phyloP scores from a whole-genome alignment of 2,888 invertebrate genomes.

The Meiosimyza decipiens region DNA sequence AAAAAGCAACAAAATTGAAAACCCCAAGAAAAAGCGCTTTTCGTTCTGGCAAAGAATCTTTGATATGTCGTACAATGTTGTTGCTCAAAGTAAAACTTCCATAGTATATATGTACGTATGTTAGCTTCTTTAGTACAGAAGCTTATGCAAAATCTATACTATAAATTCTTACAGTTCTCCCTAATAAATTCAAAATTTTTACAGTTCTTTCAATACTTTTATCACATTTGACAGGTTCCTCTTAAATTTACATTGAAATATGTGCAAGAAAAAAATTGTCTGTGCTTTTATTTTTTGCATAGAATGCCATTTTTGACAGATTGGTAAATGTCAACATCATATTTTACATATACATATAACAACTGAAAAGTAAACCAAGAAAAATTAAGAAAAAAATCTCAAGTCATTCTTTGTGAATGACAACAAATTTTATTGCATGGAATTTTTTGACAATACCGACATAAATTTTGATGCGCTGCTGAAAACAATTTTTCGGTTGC shows the following conservation, averaged over 20 bases:
- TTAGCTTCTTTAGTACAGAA: too few relatives aligned
- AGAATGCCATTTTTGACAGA: constrained; percentile 21
- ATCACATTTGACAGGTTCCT: too few relatives aligned
- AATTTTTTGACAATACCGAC: constrained; percentile 23
- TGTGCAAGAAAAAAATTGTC: too few relatives aligned
- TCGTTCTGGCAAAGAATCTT: background rate
- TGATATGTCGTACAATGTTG: background rate
- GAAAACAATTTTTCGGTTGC: constrained; percentile 22
- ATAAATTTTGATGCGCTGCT: constrained; percentile 8
- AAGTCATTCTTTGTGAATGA: constrained; percentile 4
- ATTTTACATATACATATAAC: constrained; percentile 17
- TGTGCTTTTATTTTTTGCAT: too few relatives aligned
- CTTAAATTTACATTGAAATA: too few relatives aligned
- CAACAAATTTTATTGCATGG: constrained; percentile 17
- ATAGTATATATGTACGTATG: too few relatives aligned
- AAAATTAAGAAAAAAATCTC: background rate
- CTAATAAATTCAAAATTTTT: too few relatives aligned
- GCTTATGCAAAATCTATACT: too few relatives aligned
- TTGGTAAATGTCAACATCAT: constrained; percentile 32
- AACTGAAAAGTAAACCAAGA: constrained; percentile 25
- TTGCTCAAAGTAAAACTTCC: too few relatives aligned
- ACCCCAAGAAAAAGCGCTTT: background rate
- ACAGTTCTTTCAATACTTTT: too few relatives aligned
- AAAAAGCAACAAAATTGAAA: background rate
- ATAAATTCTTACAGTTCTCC: too few relatives aligned